A percentile compares a stretch with the other conserved stretches of the same genome.
Evolutionary conservation across 1,140 invertebrate species (phyloP).

Genomic region (Eubasilissa regina): DNA sequence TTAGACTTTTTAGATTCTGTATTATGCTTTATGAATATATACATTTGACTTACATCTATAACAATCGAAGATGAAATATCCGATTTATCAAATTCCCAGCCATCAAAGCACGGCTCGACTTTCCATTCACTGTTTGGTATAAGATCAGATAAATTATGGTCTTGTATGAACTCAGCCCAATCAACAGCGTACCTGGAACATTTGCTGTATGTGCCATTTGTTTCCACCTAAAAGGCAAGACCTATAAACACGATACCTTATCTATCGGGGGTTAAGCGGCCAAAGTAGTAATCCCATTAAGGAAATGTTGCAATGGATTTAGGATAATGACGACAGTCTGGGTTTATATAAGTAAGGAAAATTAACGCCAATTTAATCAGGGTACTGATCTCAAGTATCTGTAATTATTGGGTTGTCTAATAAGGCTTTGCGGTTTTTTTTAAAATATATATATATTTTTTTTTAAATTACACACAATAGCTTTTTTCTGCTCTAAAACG

Average conservation of each 20-base stretch:
- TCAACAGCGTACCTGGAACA: constrained; percentile 81
- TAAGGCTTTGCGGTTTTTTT: no score
- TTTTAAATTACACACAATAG: no score
- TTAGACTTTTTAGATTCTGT: no score
- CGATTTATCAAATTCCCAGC: constrained; percentile 85
- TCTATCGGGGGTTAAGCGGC: constrained; percentile 40
- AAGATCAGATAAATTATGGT: constrained; percentile 63
- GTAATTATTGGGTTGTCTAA: no score
- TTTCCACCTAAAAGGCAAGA: constrained; percentile 66
- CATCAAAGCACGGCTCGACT: constrained; percentile 79
- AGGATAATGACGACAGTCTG: constrained; percentile 48
- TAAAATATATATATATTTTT: no score
- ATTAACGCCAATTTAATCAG: neutral
- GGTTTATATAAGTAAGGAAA: constrained; percentile 25
- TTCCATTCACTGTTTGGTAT: constrained; percentile 75
- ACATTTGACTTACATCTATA: constrained; percentile 79
- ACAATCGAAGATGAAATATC: constrained; percentile 84
- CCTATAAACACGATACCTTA: constrained; percentile 33
- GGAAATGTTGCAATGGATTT: constrained; percentile 44
- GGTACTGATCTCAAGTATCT: neutral
- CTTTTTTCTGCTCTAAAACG: no score
- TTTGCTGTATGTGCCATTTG: constrained; percentile 72
- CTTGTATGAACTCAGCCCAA: constrained; percentile 76
- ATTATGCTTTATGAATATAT: constrained; percentile 13
- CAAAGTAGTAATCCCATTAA: constrained; percentile 56